Evolutionary conservation across 35 echinoderm and acorn worm genomes (phyloP).

Genomic region (Amphiura filiformis): DNA sequence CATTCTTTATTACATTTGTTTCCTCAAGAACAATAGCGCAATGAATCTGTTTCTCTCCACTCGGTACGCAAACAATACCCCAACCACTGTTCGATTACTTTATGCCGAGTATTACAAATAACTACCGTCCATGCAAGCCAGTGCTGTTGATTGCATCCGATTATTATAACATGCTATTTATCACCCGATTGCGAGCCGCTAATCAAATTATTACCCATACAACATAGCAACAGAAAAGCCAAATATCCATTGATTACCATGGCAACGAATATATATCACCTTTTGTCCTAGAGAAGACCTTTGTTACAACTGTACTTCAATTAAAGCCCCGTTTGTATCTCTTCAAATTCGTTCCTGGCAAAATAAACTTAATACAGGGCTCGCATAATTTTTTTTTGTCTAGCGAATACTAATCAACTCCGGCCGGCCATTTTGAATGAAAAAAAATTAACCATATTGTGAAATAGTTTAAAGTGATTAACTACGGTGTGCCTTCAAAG

Average conservation of each 20-base stretch:
- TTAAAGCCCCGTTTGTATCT: not conserved
- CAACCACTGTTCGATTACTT: not conserved
- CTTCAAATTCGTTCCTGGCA: not conserved
- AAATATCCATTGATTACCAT: not conserved
- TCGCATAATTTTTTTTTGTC: not conserved
- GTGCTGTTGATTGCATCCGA: not conserved
- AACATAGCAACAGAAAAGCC: not conserved
- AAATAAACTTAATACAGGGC: no score
- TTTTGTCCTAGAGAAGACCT: not conserved
- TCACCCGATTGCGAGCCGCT: not conserved
- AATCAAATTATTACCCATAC: not conserved
- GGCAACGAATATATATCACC: not conserved
- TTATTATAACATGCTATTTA: slow-evolving; percentile 12
- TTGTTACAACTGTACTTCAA: slow-evolving; percentile 2
- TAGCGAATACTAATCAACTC: not conserved
- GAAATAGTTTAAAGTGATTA: not conserved
- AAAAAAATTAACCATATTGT: slow-evolving; percentile 4
- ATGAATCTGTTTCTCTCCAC: not conserved
- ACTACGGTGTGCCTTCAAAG: not conserved
- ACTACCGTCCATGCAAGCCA: not conserved
- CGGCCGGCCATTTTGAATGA: not conserved
- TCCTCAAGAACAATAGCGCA: not conserved
- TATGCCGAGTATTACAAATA: not conserved
- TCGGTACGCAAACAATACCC: not conserved
- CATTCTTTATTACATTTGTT: not conserved